phyloP scores from a whole-genome alignment of 2,888 invertebrate species.

The Amiota communis region DNA sequence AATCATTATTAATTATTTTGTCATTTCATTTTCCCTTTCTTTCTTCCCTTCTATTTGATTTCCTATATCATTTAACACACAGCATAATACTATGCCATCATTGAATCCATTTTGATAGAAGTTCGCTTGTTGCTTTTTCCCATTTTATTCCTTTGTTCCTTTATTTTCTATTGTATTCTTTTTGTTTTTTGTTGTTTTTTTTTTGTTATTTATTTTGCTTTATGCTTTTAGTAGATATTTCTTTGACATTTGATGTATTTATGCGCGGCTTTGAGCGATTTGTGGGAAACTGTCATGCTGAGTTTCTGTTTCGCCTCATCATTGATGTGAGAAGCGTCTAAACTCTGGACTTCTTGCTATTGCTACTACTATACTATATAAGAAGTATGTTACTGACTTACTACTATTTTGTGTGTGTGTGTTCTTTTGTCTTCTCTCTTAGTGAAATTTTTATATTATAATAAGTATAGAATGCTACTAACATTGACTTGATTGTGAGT shows the following conservation, averaged over 20 bases:
- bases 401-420: neutral
- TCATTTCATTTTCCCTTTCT: slow-evolving; percentile 31
- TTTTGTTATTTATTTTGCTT: slow-evolving; percentile 39
- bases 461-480: neutral
- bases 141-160: slow-evolving; percentile 6
- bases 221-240: slow-evolving; percentile 4
- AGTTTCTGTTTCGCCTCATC: slow-evolving; percentile 41
- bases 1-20: slow-evolving; percentile 65
- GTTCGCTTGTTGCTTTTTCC: neutral
- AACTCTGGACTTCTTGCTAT: no score
- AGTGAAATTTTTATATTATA: slow-evolving; percentile 16
- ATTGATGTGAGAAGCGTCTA: neutral
- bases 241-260: slow-evolving; percentile 65
- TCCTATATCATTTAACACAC: neutral
- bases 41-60: slow-evolving; percentile 15
- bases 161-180: neutral
- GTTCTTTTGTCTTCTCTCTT: neutral
- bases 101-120: slow-evolving; percentile 49
- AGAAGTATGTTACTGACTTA: neutral
- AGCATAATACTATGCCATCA: slow-evolving; percentile 42
- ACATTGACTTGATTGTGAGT: slow-evolving; percentile 56
- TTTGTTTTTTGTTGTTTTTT: slow-evolving; percentile 27
- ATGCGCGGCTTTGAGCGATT: slow-evolving; percentile 64
- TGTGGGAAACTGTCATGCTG: slow-evolving; percentile 65
- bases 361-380: no score